phyloP scores from a whole-genome alignment of 2,797 vertebrate genomes.

The Eutrigla gurnardus region DNA sequence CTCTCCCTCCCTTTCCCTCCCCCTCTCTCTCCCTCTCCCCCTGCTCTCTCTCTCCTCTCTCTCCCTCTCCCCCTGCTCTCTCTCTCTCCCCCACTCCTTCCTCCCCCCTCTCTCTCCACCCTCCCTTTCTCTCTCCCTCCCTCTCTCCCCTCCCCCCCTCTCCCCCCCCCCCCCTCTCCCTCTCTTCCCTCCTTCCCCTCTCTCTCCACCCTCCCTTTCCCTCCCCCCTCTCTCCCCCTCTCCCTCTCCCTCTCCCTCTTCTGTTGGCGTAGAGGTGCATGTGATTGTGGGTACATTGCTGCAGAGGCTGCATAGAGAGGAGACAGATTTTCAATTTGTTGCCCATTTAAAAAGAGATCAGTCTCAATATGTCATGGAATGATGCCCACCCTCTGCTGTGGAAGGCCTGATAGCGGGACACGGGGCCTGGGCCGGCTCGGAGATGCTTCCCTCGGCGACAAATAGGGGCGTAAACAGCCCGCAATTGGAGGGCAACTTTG shows the following conservation, averaged over 20 bases:
- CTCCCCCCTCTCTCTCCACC: too few species aligned
- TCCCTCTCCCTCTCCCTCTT: slow-evolving; percentile 2
- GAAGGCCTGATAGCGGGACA: slow-evolving; percentile 49
- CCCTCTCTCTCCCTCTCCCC: too few species aligned
- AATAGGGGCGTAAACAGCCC: slow-evolving; percentile 41
- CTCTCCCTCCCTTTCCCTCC: too few species aligned
- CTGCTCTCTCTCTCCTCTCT: too few species aligned
- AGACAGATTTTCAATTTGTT: slow-evolving; percentile 84
- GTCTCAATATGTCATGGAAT: slow-evolving; percentile 80
- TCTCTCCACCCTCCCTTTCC: slow-evolving; percentile 20
- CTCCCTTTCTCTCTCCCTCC: too few species aligned
- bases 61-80: too few species aligned
- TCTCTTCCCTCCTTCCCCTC: too few species aligned
- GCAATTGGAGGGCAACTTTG: slow-evolving; percentile 62
- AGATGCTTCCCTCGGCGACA: slow-evolving; percentile 36
- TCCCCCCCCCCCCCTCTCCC: too few species aligned
- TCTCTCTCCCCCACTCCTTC: too few species aligned
- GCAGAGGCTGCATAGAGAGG: slow-evolving; percentile 49
- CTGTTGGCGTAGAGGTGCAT: slow-evolving; percentile 22
- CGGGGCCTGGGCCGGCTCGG: slow-evolving; percentile 23
- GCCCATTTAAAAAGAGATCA: slow-evolving; percentile 84
- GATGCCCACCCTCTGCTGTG: slow-evolving; percentile 63
- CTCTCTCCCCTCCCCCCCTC: too few species aligned
- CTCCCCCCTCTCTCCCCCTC: neutral
- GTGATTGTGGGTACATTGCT: slow-evolving; percentile 48